A percentile compares a stretch with the other conserved stretches of the same genome.
phyloP scores from a whole-genome alignment of 1,140 invertebrate species.

The Calliopsis andreniformis region DNA sequence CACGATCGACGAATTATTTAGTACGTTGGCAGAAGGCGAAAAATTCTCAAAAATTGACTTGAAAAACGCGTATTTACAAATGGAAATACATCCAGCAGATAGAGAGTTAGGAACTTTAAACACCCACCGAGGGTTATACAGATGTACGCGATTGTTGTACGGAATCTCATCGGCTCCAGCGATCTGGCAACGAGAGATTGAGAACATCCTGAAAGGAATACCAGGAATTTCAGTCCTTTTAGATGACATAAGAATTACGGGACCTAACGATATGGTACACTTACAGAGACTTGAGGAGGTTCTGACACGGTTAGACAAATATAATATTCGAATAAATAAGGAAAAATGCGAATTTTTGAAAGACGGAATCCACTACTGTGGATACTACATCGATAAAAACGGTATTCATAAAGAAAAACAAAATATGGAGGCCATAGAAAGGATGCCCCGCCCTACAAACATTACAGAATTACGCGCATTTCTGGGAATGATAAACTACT shows the following conservation, averaged over 20 bases:
- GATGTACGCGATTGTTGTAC: conserved; percentile 21
- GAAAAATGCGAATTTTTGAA: conserved; percentile 27
- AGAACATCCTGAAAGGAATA: conserved; percentile 24
- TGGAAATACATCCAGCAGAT: conserved; percentile 31
- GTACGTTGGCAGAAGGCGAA: background rate
- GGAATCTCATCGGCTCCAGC: background rate
- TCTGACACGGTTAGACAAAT: background rate
- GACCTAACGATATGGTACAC: background rate
- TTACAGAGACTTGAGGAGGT: background rate
- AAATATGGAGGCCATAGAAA: conserved; percentile 33
- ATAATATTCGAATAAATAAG: conserved; percentile 6
- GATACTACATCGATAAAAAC: conserved; percentile 1
- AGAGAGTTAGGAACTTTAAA: conserved; percentile 31
- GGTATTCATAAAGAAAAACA: conserved; percentile 26
- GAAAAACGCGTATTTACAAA: conserved; percentile 37
- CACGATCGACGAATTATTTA: conserved; percentile 26
- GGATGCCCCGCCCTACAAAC: conserved; percentile 2
- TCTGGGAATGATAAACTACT: conserved; percentile 46
- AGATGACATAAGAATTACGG: conserved; percentile 20
- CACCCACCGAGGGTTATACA: conserved; percentile 49
- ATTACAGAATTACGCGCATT: conserved; percentile 40
- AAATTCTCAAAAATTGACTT: conserved; percentile 47
- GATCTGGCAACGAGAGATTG: conserved; percentile 21
- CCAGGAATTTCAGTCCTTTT: conserved; percentile 1
- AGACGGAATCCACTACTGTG: conserved; percentile 6